Evolutionary conservation across 1,140 invertebrate species (phyloP).

Genomic region (Lineus longissimus): DNA sequence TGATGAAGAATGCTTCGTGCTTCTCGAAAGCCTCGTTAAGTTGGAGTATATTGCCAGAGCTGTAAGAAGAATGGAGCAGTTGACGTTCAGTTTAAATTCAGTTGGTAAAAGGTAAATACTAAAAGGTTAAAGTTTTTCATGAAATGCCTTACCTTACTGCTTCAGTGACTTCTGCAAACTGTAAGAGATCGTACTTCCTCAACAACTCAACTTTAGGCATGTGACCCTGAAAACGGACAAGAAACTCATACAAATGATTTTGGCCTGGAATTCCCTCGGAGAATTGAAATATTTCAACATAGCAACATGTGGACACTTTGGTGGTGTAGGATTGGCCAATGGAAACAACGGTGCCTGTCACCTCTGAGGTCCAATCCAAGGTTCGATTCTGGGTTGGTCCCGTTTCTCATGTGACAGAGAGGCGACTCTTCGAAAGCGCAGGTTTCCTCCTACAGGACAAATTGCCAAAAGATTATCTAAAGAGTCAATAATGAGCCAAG

Average conservation of each 20-base stretch:
- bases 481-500: not conserved
- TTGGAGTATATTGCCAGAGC: slow-evolving; percentile 76
- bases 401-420: too few species aligned
- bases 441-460: too few species aligned
- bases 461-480: too few species aligned
- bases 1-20: slow-evolving; percentile 89
- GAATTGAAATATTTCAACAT: not conserved
- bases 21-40: slow-evolving; percentile 81
- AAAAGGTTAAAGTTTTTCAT: not conserved
- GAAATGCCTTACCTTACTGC: slow-evolving; percentile 65
- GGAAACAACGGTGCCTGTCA: too few species aligned
- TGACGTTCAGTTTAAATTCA: not conserved
- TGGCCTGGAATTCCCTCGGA: not conserved
- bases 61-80: slow-evolving; percentile 30
- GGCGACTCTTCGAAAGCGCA: too few species aligned
- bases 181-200: slow-evolving; percentile 82
- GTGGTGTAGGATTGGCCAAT: too few species aligned
- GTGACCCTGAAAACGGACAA: slow-evolving; percentile 62
- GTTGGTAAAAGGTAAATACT: not conserved
- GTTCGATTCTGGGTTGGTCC: too few species aligned
- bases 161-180: slow-evolving; percentile 83
- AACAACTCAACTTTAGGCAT: slow-evolving; percentile 78
- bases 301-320: not conserved
- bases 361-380: too few species aligned
- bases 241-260: not conserved